Evolutionary conservation across 2,888 invertebrate species (phyloP), one percentile per base, ranked within the genome.

Genomic region (Agonopterix arenella): DNA sequence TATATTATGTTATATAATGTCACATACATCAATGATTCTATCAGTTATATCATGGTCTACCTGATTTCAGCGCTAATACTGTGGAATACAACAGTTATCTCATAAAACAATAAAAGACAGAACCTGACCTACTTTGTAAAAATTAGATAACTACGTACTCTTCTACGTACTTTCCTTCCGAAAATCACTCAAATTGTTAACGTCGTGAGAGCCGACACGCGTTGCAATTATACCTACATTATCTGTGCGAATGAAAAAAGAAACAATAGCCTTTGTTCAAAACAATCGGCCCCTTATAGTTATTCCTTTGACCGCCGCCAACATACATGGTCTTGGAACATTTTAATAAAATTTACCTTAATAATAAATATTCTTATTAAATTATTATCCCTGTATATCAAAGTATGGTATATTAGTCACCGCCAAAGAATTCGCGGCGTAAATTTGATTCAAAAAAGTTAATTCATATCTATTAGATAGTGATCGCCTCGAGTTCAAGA

Each of bases 211-310:
- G 66, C 64, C 57, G 62, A 66, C 66, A 61, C 59, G 56, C 60
- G 51, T 54, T 59, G 65, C 61, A 64, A 68, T 69, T 67, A 70
- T 62, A 57, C 64, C 61, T 67, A 62, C 67, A 67, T 67, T 68
- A 70, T 70, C 70, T 73, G 64, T 76, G 81, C 72, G 80, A 81
- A 80, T 74, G 71, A 80, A 80, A 62, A 81, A 80, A 71, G 64
- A 76, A 82, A 85, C 85, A 86, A 85, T 84, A 63, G 84, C 74
- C 79, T 84, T 83, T 86, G 85, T 85, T 84, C 69, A 68, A 64
- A 74, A 70, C 72, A 80, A 76, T 76, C 63, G 68, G 57, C 64
- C 64, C 63, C 69, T 73, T 68, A 74, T 28, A 78, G 70, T 76
- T 83, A 78, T 80, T 78, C 68, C 61, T 67, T 66, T 73, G 73